phyloP scores from a whole-genome alignment of 2,888 invertebrate species.

The Euplexia lucipara region DNA sequence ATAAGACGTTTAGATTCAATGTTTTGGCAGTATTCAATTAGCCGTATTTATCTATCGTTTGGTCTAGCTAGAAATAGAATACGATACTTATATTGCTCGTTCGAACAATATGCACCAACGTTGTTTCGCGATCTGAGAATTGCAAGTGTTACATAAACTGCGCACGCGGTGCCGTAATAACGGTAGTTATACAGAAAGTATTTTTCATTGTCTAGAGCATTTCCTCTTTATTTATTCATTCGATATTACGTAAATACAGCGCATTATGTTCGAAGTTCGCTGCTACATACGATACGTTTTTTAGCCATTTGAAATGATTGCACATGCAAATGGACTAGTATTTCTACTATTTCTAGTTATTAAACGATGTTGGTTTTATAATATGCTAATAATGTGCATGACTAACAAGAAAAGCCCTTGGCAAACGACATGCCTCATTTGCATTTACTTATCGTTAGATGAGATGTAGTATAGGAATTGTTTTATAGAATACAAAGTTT shows the following conservation, averaged over 20 bases:
- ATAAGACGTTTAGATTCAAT: constrained; percentile 12
- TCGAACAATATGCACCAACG: constrained; percentile 46
- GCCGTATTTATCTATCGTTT: constrained; percentile 21
- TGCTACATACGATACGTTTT: constrained; percentile 30
- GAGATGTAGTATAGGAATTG: constrained; percentile 28
- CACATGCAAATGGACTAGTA: constrained; percentile 41
- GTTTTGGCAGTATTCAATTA: constrained; percentile 26
- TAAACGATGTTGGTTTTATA: constrained; percentile 34
- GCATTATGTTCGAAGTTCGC: constrained; percentile 49
- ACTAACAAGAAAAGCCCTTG: constrained; percentile 56
- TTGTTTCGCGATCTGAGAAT: constrained; percentile 54
- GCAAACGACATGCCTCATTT: constrained; percentile 53
- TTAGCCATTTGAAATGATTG: constrained; percentile 43
- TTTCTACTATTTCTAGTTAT: constrained; percentile 28
- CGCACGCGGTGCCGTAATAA: constrained; percentile 69
- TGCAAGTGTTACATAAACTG: constrained; percentile 77
- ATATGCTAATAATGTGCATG: constrained; percentile 50
- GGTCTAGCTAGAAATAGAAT: constrained; percentile 14
- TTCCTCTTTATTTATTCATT: constrained; percentile 81
- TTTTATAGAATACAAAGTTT: constrained; percentile 27
- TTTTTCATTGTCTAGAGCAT: constrained; percentile 90
- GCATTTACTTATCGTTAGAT: constrained; percentile 40
- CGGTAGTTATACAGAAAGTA: constrained; percentile 80
- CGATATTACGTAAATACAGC: constrained; percentile 76
- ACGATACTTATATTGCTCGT: constrained; percentile 3